Conservation (phyloP, 2,888 invertebrate species). For the Fragum whitleyi region DNA sequence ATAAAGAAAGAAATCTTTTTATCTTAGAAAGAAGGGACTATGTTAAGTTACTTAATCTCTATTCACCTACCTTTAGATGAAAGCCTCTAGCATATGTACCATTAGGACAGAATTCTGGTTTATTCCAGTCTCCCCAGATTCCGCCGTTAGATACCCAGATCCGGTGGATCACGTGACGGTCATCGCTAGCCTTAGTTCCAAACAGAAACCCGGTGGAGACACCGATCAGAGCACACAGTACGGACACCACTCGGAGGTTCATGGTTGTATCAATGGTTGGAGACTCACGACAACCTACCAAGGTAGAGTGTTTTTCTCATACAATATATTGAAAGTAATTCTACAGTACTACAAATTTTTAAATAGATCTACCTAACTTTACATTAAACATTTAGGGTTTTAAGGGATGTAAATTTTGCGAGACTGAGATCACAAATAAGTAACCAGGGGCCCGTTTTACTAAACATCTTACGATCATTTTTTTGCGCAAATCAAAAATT, state of each 20-base stretch:
- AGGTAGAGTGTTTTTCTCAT: neutral
- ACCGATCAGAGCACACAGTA: neutral
- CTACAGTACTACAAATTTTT: neutral
- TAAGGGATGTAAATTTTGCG: too few species aligned
- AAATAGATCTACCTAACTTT: too few species aligned
- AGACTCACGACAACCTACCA: neutral
- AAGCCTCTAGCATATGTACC: constrained; percentile 33
- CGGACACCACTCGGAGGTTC: neutral
- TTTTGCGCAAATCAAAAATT: too few species aligned
- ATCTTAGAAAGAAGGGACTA: too few species aligned
- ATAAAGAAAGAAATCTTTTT: too few species aligned
- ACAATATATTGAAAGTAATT: neutral
- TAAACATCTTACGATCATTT: too few species aligned
- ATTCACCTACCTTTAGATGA: constrained; percentile 32
- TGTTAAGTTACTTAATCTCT: too few species aligned
- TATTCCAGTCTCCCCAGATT: constrained; percentile 29
- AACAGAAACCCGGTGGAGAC: neutral
- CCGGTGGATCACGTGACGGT: neutral
- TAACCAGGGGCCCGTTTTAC: too few species aligned
- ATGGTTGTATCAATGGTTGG: neutral
- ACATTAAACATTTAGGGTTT: too few species aligned
- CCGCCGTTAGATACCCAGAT: constrained; percentile 11
- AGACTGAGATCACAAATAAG: too few species aligned
- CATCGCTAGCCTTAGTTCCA: neutral
- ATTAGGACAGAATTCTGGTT: constrained; percentile 31